Percentiles rank a stretch among this genome's conserved stretches.
Evolutionary conservation across 2,797 vertebrate species (phyloP).

Genomic region (Xerus rutilus): DNA sequence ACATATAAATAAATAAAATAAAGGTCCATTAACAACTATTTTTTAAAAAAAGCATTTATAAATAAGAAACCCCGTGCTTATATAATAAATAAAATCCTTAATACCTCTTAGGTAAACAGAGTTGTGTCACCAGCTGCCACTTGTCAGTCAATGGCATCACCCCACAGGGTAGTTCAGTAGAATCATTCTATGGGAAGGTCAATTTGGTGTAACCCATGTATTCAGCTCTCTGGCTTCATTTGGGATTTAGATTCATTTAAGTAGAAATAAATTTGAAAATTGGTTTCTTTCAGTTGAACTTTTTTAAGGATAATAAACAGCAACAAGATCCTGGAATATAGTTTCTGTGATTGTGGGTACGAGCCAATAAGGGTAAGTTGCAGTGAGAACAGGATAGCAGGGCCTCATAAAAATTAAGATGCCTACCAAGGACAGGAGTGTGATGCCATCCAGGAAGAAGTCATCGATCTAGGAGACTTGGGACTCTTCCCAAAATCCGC

Average conservation of each 20-base stretch:
- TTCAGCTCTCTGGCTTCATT: slow-evolving; percentile 11
- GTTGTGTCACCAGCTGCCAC: neutral
- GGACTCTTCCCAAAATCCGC: neutral
- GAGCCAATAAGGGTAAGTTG: neutral
- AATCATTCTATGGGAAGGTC: neutral
- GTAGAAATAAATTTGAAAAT: neutral
- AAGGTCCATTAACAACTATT: too few relatives aligned
- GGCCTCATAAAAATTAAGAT: neutral
- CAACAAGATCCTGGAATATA: neutral
- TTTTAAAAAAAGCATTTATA: neutral
- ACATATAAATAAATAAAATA: too few relatives aligned
- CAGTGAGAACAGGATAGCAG: neutral
- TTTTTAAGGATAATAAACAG: slow-evolving; percentile 38
- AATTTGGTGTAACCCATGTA: neutral
- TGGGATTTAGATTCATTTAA: neutral
- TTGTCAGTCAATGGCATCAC: neutral
- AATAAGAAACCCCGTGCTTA: neutral
- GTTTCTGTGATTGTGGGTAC: neutral
- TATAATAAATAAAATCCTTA: neutral
- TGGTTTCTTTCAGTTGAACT: slow-evolving; percentile 35
- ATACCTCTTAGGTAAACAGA: neutral
- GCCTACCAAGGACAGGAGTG: neutral
- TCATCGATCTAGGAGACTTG: neutral
- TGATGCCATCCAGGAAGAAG: neutral
- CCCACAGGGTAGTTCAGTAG: neutral